phyloP scores from a whole-genome alignment of 23 tunicate genomes.

The Trididemnum nubilum region DNA sequence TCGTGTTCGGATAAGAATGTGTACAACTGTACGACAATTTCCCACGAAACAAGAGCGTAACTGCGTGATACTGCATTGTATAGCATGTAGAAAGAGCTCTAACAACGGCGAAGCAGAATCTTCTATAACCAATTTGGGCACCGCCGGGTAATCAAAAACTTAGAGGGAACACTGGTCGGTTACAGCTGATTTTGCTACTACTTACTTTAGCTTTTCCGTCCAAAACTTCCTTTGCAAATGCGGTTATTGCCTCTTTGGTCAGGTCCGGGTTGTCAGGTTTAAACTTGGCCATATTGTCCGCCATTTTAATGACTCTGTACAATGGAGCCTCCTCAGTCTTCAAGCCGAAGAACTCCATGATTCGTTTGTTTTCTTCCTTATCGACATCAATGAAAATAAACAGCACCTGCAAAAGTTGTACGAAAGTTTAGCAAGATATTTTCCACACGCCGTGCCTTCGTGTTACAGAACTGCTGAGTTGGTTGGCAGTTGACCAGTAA shows the following conservation, averaged over 20 bases:
- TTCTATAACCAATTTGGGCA: no score
- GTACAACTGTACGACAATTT: no score
- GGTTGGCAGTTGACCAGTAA: no score
- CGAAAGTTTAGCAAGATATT: background rate
- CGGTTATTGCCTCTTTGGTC: slow-evolving; percentile 54
- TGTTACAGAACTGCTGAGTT: no score
- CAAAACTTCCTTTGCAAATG: slow-evolving; percentile 65
- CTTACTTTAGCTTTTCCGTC: slow-evolving; percentile 61
- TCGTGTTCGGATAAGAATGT: no score
- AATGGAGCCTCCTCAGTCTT: slow-evolving; percentile 66
- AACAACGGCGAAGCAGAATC: no score
- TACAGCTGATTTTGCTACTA: no score
- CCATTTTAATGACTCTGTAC: slow-evolving; percentile 97
- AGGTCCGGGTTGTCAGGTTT: slow-evolving; percentile 71
- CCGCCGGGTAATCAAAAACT: no score
- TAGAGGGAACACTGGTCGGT: no score
- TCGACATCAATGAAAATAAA: slow-evolving; percentile 92
- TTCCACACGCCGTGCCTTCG: background rate
- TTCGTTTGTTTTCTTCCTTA: slow-evolving; percentile 88
- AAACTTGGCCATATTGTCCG: slow-evolving; percentile 98
- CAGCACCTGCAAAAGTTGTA: slow-evolving; percentile 50
- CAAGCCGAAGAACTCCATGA: slow-evolving; percentile 98
- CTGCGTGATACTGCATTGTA: no score
- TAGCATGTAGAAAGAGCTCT: no score
- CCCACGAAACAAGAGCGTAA: no score